These are phyloP conservation scores for Oscheius onirici DNA, from an alignment of 2,888 invertebrate species.

Conservation along the genomic window DNA sequence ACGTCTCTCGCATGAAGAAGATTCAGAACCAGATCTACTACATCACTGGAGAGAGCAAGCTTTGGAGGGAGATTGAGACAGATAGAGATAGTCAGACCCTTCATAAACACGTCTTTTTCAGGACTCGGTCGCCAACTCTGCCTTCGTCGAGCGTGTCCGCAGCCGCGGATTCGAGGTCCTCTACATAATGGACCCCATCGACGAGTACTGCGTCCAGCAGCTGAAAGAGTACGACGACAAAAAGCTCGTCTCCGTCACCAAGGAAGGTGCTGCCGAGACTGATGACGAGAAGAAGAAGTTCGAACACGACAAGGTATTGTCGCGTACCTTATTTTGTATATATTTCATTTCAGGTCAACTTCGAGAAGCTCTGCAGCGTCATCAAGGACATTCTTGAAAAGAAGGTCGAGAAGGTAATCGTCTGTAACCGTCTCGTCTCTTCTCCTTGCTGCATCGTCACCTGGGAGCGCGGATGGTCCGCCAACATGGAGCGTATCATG, in stretches of 20 bases:
- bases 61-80: no score
- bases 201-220: conserved; percentile 98
- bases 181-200: conserved; percentile 99
- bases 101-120: background rate
- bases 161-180: conserved; percentile 92
- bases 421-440: conserved; percentile 93
- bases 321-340: no score
- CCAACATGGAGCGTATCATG: conserved; percentile 99
- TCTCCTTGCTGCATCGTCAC: conserved; percentile 99
- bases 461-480: conserved; percentile 95
- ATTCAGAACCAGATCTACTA: conserved; percentile 95
- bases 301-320: conserved; percentile 86
- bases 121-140: conserved; percentile 85
- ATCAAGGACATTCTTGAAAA: conserved; percentile 95
- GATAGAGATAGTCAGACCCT: no score
- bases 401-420: conserved; percentile 93
- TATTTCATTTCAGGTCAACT: conserved; percentile 77
- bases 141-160: conserved; percentile 96
- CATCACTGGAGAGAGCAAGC: conserved; percentile 84
- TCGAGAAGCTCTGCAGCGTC: conserved; percentile 82
- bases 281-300: conserved; percentile 96
- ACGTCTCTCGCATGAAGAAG: conserved; percentile 96
- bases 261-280: conserved; percentile 95
- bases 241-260: conserved; percentile 93
- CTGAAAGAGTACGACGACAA: conserved; percentile 97